Conservation (phyloP, 2,797 vertebrate genomes). For the Falco biarmicus region DNA sequence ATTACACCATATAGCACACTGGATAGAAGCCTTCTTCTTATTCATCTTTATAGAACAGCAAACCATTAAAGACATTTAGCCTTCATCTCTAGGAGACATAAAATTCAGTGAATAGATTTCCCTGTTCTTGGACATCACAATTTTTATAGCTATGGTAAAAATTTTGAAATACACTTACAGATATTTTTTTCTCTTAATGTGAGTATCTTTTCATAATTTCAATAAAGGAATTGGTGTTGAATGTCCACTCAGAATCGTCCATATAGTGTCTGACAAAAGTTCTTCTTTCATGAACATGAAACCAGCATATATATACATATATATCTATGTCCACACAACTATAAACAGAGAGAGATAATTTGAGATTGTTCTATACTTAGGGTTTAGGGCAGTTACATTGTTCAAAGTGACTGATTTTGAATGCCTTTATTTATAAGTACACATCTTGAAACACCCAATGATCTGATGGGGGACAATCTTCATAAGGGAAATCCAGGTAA, state of each 20-base stretch:
- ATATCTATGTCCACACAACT: neutral
- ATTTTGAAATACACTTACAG: neutral
- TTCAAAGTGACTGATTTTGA: neutral
- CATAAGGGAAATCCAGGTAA: neutral
- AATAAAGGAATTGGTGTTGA: neutral
- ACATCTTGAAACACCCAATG: neutral
- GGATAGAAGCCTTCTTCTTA: neutral
- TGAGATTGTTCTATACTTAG: neutral
- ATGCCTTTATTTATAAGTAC: neutral
- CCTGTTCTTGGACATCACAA: neutral
- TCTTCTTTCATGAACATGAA: neutral
- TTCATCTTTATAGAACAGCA: neutral
- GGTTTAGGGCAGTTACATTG: neutral
- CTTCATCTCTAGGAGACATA: neutral
- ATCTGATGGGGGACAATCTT: neutral
- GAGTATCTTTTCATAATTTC: neutral
- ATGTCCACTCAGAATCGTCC: neutral
- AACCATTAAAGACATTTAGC: neutral
- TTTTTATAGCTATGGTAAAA: neutral
- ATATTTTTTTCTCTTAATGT: neutral
- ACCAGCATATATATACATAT: neutral
- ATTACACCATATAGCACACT: neutral
- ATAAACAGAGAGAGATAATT: neutral
- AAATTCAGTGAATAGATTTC: neutral
- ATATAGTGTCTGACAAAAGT: neutral